phyloP scores from a whole-genome alignment of 2,888 invertebrate genomes.

The Rhingia campestris region DNA sequence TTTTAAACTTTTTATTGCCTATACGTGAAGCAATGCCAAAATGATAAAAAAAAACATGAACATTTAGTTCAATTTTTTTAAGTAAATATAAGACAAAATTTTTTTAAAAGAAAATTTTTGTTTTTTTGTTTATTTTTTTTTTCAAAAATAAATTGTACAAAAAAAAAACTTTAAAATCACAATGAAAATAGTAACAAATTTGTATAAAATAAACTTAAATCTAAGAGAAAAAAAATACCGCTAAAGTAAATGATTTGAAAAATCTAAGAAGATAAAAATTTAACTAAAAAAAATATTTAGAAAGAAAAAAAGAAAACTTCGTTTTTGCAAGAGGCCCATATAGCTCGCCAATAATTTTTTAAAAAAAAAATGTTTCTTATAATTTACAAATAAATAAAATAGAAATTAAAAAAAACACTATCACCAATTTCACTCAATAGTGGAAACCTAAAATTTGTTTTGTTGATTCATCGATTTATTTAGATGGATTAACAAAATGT shows the following conservation, averaged over 20 bases:
- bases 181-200: slow-evolving; percentile 79
- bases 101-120: slow-evolving; percentile 74
- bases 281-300: slow-evolving; percentile 75
- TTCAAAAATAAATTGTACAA: slow-evolving; percentile 73
- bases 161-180: slow-evolving; percentile 72
- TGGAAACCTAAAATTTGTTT: slow-evolving; percentile 2
- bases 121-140: slow-evolving; percentile 75
- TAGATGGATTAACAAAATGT: too few species aligned
- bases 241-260: slow-evolving; percentile 72
- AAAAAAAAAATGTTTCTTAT: slow-evolving; percentile 71
- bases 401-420: slow-evolving; percentile 70
- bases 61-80: slow-evolving; percentile 67
- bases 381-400: slow-evolving; percentile 72
- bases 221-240: slow-evolving; percentile 65
- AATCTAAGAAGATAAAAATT: slow-evolving; percentile 75
- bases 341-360: slow-evolving; percentile 83
- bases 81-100: slow-evolving; percentile 75
- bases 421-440: slow-evolving; percentile 11
- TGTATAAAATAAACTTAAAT: slow-evolving; percentile 77
- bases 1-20: slow-evolving; percentile 72
- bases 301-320: slow-evolving; percentile 80
- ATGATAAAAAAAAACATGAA: slow-evolving; percentile 65
- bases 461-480: background rate
- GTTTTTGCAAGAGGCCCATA: slow-evolving; percentile 84
- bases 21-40: slow-evolving; percentile 75